These are phyloP conservation scores for Drosophila murphyi DNA, from an alignment of 1,140 invertebrate genomes.

Conservation along the genomic window DNA sequence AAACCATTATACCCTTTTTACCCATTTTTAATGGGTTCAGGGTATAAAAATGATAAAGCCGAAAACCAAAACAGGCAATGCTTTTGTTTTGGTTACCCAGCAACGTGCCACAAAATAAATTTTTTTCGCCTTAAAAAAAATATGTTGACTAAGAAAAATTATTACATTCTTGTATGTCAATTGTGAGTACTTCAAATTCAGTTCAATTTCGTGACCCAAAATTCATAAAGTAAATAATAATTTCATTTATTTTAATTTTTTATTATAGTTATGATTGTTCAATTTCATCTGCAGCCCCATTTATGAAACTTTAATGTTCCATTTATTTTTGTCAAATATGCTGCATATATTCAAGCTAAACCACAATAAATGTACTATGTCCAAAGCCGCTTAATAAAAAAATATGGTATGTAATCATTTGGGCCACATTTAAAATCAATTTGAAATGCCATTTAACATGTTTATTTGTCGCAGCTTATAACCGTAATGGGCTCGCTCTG, in stretches of 20 bases:
- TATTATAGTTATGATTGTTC: too few species aligned
- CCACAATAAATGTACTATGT: too few species aligned
- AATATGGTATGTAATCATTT: neutral
- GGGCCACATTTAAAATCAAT: conserved; percentile 8
- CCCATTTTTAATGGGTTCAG: too few species aligned
- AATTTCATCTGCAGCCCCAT: too few species aligned
- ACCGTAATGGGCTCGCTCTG: neutral
- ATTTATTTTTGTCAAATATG: too few species aligned
- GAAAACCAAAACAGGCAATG: conserved; percentile 17
- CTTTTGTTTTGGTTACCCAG: conserved; percentile 6
- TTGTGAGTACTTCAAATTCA: too few species aligned
- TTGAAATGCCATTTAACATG: conserved; percentile 14
- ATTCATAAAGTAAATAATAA: too few species aligned
- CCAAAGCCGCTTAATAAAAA: neutral
- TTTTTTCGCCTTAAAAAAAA: neutral
- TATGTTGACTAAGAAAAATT: conserved; percentile 1
- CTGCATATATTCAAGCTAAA: too few species aligned
- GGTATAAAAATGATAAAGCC: neutral
- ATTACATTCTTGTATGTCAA: neutral
- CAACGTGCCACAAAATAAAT: neutral
- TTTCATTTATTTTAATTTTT: too few species aligned
- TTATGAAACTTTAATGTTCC: too few species aligned
- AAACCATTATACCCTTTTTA: too few species aligned
- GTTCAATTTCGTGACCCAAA: too few species aligned
- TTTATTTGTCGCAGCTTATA: conserved; percentile 12